A percentile compares a stretch with the other conserved stretches of the same genome.
Conservation (phyloP, 2,113 vertebrate species). For the Epinephelus cyanopodus region DNA sequence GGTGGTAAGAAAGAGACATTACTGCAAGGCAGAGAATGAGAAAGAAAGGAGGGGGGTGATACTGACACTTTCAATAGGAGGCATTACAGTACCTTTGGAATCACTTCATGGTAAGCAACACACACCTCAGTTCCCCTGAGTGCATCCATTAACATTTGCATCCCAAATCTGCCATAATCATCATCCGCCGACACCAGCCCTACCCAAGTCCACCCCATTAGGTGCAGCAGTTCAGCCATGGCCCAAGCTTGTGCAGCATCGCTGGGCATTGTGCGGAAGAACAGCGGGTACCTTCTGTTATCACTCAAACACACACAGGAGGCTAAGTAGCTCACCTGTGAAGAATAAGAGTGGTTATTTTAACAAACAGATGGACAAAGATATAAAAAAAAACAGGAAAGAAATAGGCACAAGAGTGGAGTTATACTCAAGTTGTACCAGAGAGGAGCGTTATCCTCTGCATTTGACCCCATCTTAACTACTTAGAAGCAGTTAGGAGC, state of each 20-base stretch:
- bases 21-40: no score
- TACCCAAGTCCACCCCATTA: constrained; percentile 74
- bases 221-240: constrained; percentile 60
- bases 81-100: constrained; percentile 54
- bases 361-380: not conserved
- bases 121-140: constrained; percentile 63
- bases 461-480: not conserved
- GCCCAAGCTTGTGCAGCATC: constrained; percentile 72
- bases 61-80: constrained; percentile 1
- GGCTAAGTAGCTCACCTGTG: constrained; percentile 71
- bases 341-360: constrained; percentile 1
- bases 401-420: not conserved
- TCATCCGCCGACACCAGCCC: constrained; percentile 70
- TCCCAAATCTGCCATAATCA: constrained; percentile 73
- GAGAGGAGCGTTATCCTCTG: not conserved
- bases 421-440: not conserved
- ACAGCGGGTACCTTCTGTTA: constrained; percentile 60
- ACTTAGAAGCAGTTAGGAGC: not conserved
- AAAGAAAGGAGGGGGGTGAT: not conserved
- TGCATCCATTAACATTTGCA: constrained; percentile 68
- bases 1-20: not conserved
- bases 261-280: constrained; percentile 70
- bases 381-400: not conserved
- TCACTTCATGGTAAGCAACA: constrained; percentile 67
- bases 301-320: constrained; percentile 71